Percentiles rank a stretch among this genome's conserved stretches.
Evolutionary conservation across 2,888 invertebrate species (phyloP).

Genomic region (Chloromyia formosa): DNA sequence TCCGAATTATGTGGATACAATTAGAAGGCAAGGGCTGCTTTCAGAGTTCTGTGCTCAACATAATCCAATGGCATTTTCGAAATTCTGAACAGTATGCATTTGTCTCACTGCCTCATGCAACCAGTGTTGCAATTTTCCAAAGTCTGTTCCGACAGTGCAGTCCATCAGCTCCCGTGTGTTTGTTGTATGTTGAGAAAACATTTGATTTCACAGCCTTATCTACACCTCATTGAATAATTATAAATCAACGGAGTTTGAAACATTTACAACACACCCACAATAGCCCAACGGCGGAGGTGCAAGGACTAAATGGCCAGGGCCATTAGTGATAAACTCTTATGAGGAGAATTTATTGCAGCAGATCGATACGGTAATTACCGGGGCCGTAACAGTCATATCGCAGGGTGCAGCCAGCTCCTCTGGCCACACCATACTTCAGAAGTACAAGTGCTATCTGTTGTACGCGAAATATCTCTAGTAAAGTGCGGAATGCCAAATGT

Average conservation of each 20-base stretch:
- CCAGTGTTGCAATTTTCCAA: conserved; percentile 14
- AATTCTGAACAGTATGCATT: too few relatives aligned
- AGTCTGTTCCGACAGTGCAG: conserved; percentile 3
- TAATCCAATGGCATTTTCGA: too few relatives aligned
- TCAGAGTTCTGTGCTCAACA: too few relatives aligned
- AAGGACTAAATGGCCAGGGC: conserved; percentile 31
- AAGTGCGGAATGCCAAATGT: conserved; percentile 28
- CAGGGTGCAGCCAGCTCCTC: neutral
- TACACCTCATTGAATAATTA: conserved; percentile 39
- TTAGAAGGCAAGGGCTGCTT: too few relatives aligned
- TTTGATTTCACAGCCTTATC: conserved; percentile 36
- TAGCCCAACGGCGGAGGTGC: conserved; percentile 3
- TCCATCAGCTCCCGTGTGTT: neutral
- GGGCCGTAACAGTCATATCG: neutral
- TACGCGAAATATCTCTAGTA: neutral
- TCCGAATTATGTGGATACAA: too few relatives aligned
- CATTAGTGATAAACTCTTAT: conserved; percentile 41
- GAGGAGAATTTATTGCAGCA: conserved; percentile 39
- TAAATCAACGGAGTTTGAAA: conserved; percentile 32
- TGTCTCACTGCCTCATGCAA: neutral
- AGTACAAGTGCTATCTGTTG: too few relatives aligned
- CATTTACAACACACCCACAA: conserved; percentile 36
- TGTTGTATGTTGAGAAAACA: conserved; percentile 25
- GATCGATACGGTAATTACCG: conserved; percentile 33
- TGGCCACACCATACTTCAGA: neutral